These are phyloP conservation scores for Fragum whitleyi DNA, from an alignment of 2,888 invertebrate species.

Conservation along the genomic window DNA sequence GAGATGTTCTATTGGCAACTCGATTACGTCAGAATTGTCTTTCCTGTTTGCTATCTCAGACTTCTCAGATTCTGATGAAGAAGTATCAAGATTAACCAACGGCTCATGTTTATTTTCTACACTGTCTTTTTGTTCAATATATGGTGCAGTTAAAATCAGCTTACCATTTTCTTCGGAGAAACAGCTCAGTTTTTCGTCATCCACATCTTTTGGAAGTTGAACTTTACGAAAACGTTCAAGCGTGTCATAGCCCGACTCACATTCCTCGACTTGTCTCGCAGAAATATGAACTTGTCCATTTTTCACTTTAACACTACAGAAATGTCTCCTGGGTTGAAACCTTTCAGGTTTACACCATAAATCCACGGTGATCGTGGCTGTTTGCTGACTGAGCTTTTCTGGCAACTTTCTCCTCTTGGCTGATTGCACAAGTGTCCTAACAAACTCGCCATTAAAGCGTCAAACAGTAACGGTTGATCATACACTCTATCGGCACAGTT, in stretches of 20 bases:
- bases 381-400: neutral
- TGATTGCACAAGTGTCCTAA: neutral
- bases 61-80: neutral
- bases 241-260: neutral
- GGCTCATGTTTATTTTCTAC: neutral
- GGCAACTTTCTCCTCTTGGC: neutral
- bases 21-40: neutral
- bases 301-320: slow-evolving; percentile 5
- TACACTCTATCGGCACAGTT: neutral
- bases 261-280: slow-evolving; percentile 17
- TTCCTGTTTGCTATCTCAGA: neutral
- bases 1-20: neutral
- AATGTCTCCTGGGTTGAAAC: slow-evolving; percentile 11
- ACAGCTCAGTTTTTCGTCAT: slow-evolving; percentile 16
- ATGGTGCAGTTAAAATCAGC: slow-evolving; percentile 6
- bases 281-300: neutral
- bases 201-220: slow-evolving; percentile 2
- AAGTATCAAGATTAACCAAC: neutral
- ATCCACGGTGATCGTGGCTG: neutral
- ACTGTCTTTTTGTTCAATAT: too few relatives aligned
- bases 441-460: neutral
- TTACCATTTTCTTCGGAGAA: neutral
- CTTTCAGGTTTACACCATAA: neutral
- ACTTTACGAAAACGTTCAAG: slow-evolving; percentile 11
- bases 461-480: slow-evolving; percentile 6